These are phyloP conservation scores for Rattus norvegicus DNA, from an alignment of 2,113 vertebrate species.

Conservation along the genomic window DNA sequence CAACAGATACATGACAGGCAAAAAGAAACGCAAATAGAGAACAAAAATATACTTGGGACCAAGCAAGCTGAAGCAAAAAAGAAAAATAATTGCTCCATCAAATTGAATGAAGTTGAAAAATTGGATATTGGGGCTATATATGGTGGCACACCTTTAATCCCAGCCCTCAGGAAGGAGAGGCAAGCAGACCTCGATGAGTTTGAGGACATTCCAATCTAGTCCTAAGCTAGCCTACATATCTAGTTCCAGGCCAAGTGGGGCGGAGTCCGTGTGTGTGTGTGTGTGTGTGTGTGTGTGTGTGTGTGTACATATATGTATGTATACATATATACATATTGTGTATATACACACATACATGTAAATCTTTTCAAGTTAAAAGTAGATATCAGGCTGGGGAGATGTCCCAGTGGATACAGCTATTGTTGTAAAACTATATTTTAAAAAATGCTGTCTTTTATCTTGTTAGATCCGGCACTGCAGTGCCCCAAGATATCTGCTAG, in stretches of 20 bases:
- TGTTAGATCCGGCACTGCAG: too few relatives aligned
- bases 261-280: neutral
- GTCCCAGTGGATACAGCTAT: too few relatives aligned
- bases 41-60: neutral
- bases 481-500: too few relatives aligned
- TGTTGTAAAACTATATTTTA: too few relatives aligned
- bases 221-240: neutral
- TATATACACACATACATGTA: neutral
- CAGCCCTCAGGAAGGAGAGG: too few relatives aligned
- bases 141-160: too few relatives aligned
- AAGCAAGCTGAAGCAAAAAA: neutral
- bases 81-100: neutral
- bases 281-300: neutral
- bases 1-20: neutral
- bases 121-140: neutral
- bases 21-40: neutral
- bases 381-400: too few relatives aligned
- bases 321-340: neutral
- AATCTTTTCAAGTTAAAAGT: neutral
- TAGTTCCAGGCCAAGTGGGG: neutral
- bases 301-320: neutral
- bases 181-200: too few relatives aligned
- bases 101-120: slow-evolving; percentile 2
- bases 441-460: too few relatives aligned
- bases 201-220: too few relatives aligned